Conservation (phyloP, 2,113 vertebrate species). For the Chrysemys picta region DNA sequence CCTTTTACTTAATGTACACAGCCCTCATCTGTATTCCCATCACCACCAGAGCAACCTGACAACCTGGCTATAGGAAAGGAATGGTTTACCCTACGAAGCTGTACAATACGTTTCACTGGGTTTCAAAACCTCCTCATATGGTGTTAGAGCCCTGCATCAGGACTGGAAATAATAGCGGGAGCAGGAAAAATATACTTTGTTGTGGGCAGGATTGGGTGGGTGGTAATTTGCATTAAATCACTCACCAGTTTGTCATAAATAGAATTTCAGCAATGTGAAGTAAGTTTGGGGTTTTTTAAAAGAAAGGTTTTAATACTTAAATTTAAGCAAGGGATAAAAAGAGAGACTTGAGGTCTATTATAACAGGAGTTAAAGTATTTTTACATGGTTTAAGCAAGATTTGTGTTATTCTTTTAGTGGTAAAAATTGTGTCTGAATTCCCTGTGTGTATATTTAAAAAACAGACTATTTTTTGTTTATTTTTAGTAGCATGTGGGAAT, state of each 20-base stretch:
- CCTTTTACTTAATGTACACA: conserved; percentile 25
- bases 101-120: background rate
- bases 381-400: background rate
- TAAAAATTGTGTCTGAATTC: background rate
- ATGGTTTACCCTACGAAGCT: background rate
- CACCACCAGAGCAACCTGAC: conserved; percentile 48
- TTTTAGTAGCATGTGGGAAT: background rate
- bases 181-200: background rate
- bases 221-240: background rate
- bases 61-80: conserved; percentile 46
- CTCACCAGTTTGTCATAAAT: background rate
- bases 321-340: background rate
- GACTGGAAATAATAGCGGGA: background rate
- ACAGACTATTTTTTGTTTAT: background rate
- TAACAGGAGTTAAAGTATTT: background rate
- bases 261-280: background rate
- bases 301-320: background rate
- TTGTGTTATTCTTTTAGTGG: background rate
- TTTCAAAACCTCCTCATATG: conserved; percentile 28
- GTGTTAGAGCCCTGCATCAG: background rate
- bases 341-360: background rate
- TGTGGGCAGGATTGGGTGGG: background rate
- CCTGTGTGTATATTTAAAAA: background rate
- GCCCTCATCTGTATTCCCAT: conserved; percentile 42
- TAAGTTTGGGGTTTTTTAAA: background rate